These are phyloP conservation scores for Scaeva pyrastri DNA, from an alignment of 2,888 invertebrate genomes.

Conservation along the genomic window DNA sequence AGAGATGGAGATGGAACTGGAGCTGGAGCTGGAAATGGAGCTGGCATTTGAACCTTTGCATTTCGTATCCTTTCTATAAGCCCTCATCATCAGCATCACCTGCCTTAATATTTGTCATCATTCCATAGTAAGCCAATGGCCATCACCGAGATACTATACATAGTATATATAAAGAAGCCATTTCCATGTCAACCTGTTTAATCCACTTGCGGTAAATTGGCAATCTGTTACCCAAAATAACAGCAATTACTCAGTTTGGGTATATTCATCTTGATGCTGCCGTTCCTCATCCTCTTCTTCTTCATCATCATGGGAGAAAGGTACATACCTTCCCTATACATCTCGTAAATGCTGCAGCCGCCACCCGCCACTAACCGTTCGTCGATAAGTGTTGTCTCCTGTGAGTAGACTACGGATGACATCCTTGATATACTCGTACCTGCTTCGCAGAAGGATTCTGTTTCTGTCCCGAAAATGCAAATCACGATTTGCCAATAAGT, in stretches of 20 bases:
- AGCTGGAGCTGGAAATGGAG: no score
- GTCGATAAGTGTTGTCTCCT: conserved; percentile 34
- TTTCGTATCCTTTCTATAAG: background rate
- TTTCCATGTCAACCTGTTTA: conserved; percentile 60
- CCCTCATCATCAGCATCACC: background rate
- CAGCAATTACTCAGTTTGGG: conserved; percentile 72
- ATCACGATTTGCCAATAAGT: conserved; percentile 77
- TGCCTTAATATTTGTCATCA: background rate
- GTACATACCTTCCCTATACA: no score
- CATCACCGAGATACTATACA: no score
- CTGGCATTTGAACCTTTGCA: background rate
- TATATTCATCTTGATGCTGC: conserved; percentile 43
- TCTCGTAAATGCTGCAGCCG: no score
- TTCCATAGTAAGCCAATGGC: conserved; percentile 51
- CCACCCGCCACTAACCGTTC: no score
- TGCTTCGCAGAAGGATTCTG: background rate
- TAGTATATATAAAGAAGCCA: conserved; percentile 6
- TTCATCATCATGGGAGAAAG: no score
- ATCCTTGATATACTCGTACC: conserved; percentile 27
- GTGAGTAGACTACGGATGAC: conserved; percentile 18
- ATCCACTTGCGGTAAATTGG: conserved; percentile 63
- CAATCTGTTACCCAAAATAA: conserved; percentile 75
- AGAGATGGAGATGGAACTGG: background rate
- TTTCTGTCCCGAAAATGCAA: conserved; percentile 68
- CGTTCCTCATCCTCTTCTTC: no score